These are phyloP conservation scores for Sorex araneus DNA, from an alignment of 2,113 vertebrate genomes.

Conservation along the genomic window DNA sequence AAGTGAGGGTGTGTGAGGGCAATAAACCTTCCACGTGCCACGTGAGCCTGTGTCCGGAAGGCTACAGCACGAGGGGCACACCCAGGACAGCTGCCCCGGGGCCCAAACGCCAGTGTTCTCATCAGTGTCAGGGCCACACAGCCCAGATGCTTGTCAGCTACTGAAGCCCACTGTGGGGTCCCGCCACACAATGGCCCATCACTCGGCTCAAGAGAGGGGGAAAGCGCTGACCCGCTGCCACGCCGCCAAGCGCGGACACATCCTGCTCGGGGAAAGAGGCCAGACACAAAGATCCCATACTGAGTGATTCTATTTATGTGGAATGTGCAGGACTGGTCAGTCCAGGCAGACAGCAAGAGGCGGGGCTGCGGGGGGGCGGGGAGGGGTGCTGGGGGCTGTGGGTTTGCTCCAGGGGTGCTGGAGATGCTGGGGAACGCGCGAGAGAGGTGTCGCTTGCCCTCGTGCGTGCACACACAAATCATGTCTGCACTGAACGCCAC, in stretches of 20 bases:
- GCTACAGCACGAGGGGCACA: background rate
- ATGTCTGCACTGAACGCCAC: background rate
- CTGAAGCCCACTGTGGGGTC: background rate
- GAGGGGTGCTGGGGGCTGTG: background rate
- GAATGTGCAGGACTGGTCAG: background rate
- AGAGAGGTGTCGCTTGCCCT: background rate
- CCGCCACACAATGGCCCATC: background rate
- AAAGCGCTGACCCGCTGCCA: background rate
- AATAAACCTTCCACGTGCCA: background rate
- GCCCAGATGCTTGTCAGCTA: accelerated
- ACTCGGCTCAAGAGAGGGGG: background rate
- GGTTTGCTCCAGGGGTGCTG: too few relatives aligned
- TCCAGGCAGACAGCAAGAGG: background rate
- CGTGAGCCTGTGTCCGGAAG: background rate
- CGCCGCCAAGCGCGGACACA: background rate
- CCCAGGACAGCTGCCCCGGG: background rate
- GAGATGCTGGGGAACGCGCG: background rate
- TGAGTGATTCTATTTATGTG: background rate
- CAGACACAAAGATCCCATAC: background rate
- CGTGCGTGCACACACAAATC: background rate
- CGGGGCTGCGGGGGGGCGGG: background rate
- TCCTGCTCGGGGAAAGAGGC: too few relatives aligned
- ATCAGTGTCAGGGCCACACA: background rate
- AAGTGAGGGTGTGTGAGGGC: background rate
- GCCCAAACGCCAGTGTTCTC: too few relatives aligned